phyloP scores from a whole-genome alignment of 1,140 invertebrate genomes.

The Laupala kohalensis region DNA sequence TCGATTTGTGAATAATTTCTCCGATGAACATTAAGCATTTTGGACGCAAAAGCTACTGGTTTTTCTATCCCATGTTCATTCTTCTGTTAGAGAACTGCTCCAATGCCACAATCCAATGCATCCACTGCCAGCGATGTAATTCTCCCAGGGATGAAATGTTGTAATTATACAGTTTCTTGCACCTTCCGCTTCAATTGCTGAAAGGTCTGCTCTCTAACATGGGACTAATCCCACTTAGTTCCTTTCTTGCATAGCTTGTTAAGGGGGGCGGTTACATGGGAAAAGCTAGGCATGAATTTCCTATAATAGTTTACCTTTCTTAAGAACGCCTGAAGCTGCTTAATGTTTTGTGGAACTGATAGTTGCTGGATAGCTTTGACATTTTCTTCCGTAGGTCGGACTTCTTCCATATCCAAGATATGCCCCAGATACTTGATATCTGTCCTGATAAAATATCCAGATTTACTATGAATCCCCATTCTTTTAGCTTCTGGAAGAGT shows the following conservation, averaged over 20 bases:
- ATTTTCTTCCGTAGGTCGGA: not conserved
- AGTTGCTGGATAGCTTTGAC: not conserved
- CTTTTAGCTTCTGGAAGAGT: no score
- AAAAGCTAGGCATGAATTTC: not conserved
- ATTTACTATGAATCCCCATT: no score
- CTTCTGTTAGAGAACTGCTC: conserved; percentile 22
- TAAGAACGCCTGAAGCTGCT: not conserved
- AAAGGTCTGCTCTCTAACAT: not conserved
- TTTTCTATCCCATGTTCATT: conserved; percentile 16
- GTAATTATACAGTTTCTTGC: conserved; percentile 5
- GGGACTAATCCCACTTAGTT: not conserved
- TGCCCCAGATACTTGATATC: not conserved
- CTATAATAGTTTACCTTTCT: conserved; percentile 1
- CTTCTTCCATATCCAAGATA: not conserved
- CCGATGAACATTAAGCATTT: conserved; percentile 24
- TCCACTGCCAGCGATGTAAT: conserved; percentile 17
- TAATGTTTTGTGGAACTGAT: not conserved
- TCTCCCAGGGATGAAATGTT: conserved; percentile 8
- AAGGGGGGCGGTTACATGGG: not conserved
- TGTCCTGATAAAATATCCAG: not conserved
- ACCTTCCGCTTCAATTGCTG: not conserved
- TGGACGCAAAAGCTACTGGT: conserved; percentile 25
- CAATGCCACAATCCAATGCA: conserved; percentile 23
- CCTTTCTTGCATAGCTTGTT: not conserved
- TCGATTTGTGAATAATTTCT: conserved; percentile 34